Percentiles rank a stretch among this genome's conserved stretches.
Evolutionary conservation across 2,797 vertebrate genomes (phyloP).

Genomic region (Agapornis canus): DNA sequence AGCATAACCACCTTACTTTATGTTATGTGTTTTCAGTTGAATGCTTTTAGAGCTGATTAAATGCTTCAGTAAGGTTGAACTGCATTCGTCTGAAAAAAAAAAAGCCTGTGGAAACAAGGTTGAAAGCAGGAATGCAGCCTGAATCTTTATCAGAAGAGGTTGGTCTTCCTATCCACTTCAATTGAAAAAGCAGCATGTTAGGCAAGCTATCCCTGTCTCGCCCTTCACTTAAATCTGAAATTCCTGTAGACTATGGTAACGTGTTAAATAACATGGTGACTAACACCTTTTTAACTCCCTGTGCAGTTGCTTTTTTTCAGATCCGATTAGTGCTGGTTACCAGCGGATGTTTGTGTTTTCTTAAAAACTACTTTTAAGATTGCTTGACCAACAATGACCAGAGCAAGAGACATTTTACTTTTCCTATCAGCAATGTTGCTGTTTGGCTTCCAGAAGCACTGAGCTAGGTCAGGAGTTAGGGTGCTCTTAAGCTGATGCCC

Average conservation of each 20-base stretch:
- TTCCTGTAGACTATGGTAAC: background rate
- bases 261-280: background rate
- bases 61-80: background rate
- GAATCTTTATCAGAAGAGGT: background rate
- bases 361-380: background rate
- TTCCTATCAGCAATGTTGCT: background rate
- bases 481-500: background rate
- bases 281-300: background rate
- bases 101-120: background rate
- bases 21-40: background rate
- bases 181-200: background rate
- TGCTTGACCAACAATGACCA: background rate
- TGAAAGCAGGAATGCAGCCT: background rate
- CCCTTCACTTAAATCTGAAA: background rate
- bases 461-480: accelerated
- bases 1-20: background rate
- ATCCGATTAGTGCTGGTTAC: background rate
- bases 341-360: background rate
- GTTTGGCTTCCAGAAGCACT: background rate
- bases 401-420: background rate
- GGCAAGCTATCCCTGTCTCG: background rate
- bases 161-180: background rate
- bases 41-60: conserved; percentile 7
- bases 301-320: background rate
- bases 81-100: background rate